Conservation (phyloP, 2,888 invertebrate genomes). For the Muschampia plurimacula region DNA sequence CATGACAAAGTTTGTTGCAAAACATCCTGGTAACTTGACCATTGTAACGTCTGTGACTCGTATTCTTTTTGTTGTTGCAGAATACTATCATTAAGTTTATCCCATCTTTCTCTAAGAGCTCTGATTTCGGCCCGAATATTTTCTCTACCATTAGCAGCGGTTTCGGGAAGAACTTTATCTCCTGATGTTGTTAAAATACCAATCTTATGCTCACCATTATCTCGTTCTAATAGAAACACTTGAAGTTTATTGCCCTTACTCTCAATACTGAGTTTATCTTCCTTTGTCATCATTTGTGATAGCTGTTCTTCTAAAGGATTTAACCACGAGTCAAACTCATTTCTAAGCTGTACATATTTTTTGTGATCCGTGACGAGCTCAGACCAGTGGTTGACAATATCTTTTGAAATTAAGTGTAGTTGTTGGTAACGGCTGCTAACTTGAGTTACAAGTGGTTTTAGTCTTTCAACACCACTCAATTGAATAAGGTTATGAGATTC, state of each 20-base stretch:
- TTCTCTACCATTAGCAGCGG: conserved; percentile 96
- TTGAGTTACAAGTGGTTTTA: conserved; percentile 95
- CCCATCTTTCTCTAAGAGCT: conserved; percentile 94
- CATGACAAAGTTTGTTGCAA: conserved; percentile 93
- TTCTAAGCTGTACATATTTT: conserved; percentile 90
- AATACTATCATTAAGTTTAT: conserved; percentile 93
- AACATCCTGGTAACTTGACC: conserved; percentile 94
- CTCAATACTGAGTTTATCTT: conserved; percentile 88
- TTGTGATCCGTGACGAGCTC: conserved; percentile 93
- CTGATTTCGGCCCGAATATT: conserved; percentile 94
- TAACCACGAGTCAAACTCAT: conserved; percentile 92
- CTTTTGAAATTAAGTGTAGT: conserved; percentile 92
- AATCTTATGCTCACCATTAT: conserved; percentile 93
- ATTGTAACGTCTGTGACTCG: conserved; percentile 93
- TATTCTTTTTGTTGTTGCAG: conserved; percentile 93
- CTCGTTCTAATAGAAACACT: conserved; percentile 91
- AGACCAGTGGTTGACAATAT: conserved; percentile 94
- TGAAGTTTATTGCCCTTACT: conserved; percentile 89
- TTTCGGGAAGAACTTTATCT: conserved; percentile 96
- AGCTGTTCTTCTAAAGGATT: conserved; percentile 89
- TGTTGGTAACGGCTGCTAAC: conserved; percentile 95
- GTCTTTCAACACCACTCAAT: conserved; percentile 92
- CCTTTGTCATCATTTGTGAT: conserved; percentile 87
- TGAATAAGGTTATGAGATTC: conserved; percentile 94
- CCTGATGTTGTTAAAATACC: conserved; percentile 91